These are phyloP conservation scores for Ommatoiulus sabulosus DNA, from an alignment of 2,888 invertebrate genomes.

Conservation along the genomic window DNA sequence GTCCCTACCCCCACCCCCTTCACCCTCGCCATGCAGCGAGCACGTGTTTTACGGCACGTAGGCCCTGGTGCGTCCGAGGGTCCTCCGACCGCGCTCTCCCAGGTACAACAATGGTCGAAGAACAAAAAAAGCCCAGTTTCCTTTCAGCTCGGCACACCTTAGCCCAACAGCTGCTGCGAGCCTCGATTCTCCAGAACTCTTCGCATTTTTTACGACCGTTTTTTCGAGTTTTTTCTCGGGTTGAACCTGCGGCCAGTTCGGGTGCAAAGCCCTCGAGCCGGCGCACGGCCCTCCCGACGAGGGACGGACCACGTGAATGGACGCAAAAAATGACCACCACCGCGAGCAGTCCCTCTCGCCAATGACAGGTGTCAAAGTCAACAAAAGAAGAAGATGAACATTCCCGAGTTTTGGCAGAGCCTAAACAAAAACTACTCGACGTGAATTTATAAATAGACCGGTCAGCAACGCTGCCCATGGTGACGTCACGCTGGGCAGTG, in stretches of 20 bases:
- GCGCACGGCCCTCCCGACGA: neutral
- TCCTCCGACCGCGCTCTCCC: neutral
- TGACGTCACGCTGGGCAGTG: too few relatives aligned
- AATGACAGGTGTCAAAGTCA: neutral
- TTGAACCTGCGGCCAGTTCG: constrained; percentile 6
- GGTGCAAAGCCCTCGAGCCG: constrained; percentile 4
- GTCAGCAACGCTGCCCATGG: neutral
- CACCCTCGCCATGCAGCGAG: neutral
- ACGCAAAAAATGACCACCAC: constrained; percentile 11
- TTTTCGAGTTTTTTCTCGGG: neutral
- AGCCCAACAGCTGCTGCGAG: neutral
- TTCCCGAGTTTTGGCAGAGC: neutral
- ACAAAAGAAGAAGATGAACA: neutral
- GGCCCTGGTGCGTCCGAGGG: neutral
- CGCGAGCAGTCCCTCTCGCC: neutral
- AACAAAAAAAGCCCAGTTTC: neutral
- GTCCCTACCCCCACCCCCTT: neutral
- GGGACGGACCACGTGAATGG: neutral
- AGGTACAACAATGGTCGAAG: constrained; percentile 2
- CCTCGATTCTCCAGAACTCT: neutral
- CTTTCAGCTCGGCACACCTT: constrained; percentile 10
- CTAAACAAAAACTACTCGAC: neutral
- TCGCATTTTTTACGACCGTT: constrained; percentile 13
- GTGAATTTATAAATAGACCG: neutral
- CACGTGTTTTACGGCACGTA: constrained; percentile 27